Evolutionary conservation across 1,140 invertebrate genomes (phyloP).

Genomic region (Paralvinella palmiformis): DNA sequence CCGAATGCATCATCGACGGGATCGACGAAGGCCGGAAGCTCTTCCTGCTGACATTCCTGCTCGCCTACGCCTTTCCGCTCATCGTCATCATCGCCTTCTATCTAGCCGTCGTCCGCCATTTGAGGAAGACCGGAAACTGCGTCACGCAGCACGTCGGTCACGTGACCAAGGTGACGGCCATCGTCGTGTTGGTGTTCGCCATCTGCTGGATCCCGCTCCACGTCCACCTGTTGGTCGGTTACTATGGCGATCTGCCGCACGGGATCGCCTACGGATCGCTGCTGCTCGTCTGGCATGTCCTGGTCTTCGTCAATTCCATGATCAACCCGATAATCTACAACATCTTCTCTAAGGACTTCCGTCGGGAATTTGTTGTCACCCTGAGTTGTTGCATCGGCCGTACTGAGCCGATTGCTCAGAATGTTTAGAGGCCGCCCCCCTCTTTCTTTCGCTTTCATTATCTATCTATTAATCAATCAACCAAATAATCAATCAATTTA

Average conservation of each 20-base stretch:
- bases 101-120: constrained; percentile 68
- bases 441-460: too few relatives aligned
- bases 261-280: too few relatives aligned
- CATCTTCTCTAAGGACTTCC: neutral
- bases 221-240: constrained; percentile 47
- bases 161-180: constrained; percentile 30
- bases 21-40: constrained; percentile 23
- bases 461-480: too few relatives aligned
- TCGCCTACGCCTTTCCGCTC: constrained; percentile 52
- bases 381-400: too few relatives aligned
- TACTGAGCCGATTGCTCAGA: too few relatives aligned
- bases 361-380: too few relatives aligned
- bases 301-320: neutral
- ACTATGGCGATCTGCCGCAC: constrained; percentile 21
- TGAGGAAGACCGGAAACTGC: neutral
- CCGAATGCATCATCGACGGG: constrained; percentile 36
- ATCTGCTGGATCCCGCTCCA: constrained; percentile 89
- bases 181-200: constrained; percentile 85
- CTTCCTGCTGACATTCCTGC: constrained; percentile 47
- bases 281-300: neutral
- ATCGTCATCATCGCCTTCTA: constrained; percentile 79
- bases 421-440: too few relatives aligned
- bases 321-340: neutral
- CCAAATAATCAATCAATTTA: too few relatives aligned
- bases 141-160: constrained; percentile 19